Base-by-base conservation (phyloP, 92 coral and sea anemone species). In the Siderastrea siderea region DNA sequence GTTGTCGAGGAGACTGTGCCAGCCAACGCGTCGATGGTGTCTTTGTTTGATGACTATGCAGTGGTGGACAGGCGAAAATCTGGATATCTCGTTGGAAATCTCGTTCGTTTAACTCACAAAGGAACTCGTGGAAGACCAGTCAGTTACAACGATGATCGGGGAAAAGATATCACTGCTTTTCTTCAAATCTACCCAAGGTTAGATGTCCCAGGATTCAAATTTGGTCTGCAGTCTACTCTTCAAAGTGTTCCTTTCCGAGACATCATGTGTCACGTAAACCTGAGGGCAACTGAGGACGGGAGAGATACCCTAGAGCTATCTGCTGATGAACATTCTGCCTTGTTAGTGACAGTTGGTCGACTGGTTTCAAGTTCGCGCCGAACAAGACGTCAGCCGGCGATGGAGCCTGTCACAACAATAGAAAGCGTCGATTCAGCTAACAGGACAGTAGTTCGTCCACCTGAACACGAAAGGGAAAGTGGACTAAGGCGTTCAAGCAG, bases 271-370 rank as follows among this genome's bases (percentile, higher is more conserved):
- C 86, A 68, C 55, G 77, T 81, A 6, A 81, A 81, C 76, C 77
- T 81, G 66, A 81, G 86, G 66, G 76, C 67, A 68, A 81, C 67
- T 69, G 86, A 81, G 17, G 52, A 81, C 67, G 54, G 19, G 86
- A 81, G 1, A 7, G 81, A 77, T 77, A 43, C 69, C 81, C 11
- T 58, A 77, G 81, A 77, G 81, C 81, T 77, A n/a, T 77, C 81
- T 77, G 81, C 69, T 59, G 69, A 77, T 77, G 81, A 77, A 58
- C 81, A 59, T 16, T 76, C 81, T 76, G 81, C 54, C 52, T 77
- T 77, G 11, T 59, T 77, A 43, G 26, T 11, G 11, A 11, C 81
- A 77, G 81, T 77, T 77, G 81, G 81, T 77, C 81, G 55, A 77
- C 38, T 58, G 54, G 43, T 74, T 72, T 74, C 61, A 74, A 74